Evolutionary conservation across 2,888 invertebrate species (phyloP), one percentile per base, ranked within the genome.

Genomic region (Heliothis peltigera): DNA sequence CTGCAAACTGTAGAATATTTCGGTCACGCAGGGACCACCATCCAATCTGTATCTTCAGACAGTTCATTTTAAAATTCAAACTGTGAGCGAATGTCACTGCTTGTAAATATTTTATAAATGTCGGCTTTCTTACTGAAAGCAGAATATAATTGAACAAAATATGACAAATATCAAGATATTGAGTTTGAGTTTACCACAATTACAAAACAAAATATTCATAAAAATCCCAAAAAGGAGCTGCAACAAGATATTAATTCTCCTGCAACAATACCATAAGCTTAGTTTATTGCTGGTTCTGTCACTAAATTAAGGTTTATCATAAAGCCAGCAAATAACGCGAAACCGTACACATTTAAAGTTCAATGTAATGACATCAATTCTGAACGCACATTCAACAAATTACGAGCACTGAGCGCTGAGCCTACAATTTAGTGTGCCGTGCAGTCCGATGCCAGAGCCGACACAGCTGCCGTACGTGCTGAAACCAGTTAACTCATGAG

Each of bases 401-500:
- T 73, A 79, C 73, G 55, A 58, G 55, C 59, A 73, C 65, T 64
- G 76, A 65, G 66, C 75, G 57, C 73, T 70, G 80, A 83, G 77
- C 78, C 79, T 77, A 79, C 80, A 84, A 83, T 84, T 83, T 80
- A 80, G 65, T 63, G 66, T 51, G 65, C 60, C 79, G 64, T 75
- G 70, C 10, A 10, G 75, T 52, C 72, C 78, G 65, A 73, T 72
- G 77, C 80, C 79, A 82, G 81, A 81, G 80, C 78, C 79, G 77
- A 78, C 81, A 81, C 58, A 72, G 77, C 79, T 66, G 70, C 70
- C 79, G 74, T 79, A 77, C 80, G 80, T 57, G 64, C 81, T 80
- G 84, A 83, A 82, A 82, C 81, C 83, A 83, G 77, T 81, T 77
- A 75, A 82, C 76, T 78, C 82, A 79, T 32, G 12, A 61, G 71